Percentiles rank a stretch among this genome's conserved stretches.
These are phyloP conservation scores for Sebastes iracundus DNA, from an alignment of 2,797 vertebrate species.

Conservation along the genomic window DNA sequence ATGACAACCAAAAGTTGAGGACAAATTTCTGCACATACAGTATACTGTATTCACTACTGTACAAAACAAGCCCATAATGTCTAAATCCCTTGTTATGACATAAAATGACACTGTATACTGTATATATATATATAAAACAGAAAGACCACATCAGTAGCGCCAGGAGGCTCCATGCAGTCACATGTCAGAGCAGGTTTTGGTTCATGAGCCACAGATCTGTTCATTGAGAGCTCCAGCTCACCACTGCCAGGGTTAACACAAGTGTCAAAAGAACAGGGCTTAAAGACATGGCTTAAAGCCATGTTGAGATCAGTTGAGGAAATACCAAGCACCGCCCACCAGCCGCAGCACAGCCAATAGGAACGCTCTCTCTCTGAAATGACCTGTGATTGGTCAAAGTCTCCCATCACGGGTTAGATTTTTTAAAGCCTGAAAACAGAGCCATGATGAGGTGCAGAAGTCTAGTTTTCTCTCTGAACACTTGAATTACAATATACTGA, in stretches of 20 bases:
- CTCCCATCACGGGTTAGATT: no score
- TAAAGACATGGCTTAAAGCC: conserved; percentile 19
- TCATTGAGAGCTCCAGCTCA: not conserved
- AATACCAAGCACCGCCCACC: no score
- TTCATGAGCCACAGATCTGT: not conserved
- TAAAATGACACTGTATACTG: no score
- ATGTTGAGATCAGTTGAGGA: no score
- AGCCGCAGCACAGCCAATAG: no score
- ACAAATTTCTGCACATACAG: not conserved
- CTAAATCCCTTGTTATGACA: not conserved
- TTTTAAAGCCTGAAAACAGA: no score
- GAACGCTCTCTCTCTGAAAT: no score
- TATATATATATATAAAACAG: no score
- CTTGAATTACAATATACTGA: no score
- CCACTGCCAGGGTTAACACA: conserved; percentile 20
- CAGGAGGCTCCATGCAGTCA: conserved; percentile 33
- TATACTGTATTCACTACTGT: not conserved
- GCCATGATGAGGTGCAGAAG: no score
- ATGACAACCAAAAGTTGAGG: not conserved
- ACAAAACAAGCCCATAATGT: not conserved
- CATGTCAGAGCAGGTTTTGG: conserved; percentile 24
- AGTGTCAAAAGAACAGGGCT: conserved; percentile 40
- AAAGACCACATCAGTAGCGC: not conserved
- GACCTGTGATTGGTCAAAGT: no score
- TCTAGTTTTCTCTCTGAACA: no score